Evolutionary conservation across 2,113 vertebrate species (phyloP).

Genomic region (Paradoxurus hermaphroditus): DNA sequence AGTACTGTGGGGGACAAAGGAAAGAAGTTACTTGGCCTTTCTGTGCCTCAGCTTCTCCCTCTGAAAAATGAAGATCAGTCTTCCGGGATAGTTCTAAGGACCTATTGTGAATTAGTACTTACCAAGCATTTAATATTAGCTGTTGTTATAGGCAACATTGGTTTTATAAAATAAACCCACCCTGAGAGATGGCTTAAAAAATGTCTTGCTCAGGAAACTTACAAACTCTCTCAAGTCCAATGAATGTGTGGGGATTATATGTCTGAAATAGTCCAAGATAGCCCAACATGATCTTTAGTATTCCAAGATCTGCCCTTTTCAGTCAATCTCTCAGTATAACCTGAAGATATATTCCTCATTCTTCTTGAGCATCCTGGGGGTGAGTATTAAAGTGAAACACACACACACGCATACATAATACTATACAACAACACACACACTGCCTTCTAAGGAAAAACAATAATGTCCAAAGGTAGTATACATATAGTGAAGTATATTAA

Average conservation of each 20-base stretch:
- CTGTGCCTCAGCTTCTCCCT: background rate
- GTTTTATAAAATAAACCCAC: background rate
- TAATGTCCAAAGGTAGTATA: background rate
- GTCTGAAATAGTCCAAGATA: background rate
- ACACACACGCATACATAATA: background rate
- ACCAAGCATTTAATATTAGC: background rate
- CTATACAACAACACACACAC: background rate
- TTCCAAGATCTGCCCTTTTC: background rate
- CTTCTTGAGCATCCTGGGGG: background rate
- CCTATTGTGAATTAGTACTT: background rate
- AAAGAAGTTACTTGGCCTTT: background rate
- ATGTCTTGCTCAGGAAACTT: background rate
- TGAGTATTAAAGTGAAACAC: background rate
- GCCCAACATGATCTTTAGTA: background rate
- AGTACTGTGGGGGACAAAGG: no score
- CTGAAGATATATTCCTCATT: background rate
- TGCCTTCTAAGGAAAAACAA: background rate
- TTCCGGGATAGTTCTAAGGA: background rate
- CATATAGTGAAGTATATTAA: background rate
- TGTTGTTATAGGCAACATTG: background rate
- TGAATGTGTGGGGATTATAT: background rate
- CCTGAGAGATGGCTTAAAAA: background rate
- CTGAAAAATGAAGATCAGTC: background rate
- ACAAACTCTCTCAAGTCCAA: background rate
- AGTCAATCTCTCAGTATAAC: background rate